A percentile compares a stretch with the other conserved stretches of the same genome.
Evolutionary conservation across 2,888 invertebrate species (phyloP).

Genomic region (Leptinotarsa haldemani): DNA sequence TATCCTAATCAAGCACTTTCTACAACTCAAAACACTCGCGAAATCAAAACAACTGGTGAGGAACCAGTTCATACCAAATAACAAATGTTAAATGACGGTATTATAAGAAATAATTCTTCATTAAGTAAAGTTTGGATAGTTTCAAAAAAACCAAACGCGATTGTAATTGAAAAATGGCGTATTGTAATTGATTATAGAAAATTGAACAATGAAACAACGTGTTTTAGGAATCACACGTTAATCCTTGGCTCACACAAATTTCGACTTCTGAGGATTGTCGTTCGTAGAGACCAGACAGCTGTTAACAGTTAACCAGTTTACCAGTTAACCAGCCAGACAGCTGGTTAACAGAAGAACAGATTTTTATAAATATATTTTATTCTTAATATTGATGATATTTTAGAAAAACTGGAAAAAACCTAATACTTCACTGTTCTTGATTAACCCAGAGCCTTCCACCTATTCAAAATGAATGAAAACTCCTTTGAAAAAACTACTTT

Average conservation of each 20-base stretch:
- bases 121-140: background rate
- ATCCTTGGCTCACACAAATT: too few species aligned
- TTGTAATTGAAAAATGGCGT: slow-evolving; percentile 22
- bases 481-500: background rate
- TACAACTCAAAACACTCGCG: too few species aligned
- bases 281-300: too few species aligned
- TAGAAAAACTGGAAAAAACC: slow-evolving; percentile 2
- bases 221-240: too few species aligned
- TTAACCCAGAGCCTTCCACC: slow-evolving; percentile 28
- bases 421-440: slow-evolving; percentile 20
- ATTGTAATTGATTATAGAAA: slow-evolving; percentile 17
- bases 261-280: too few species aligned
- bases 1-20: too few species aligned
- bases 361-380: too few species aligned
- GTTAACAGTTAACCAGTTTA: too few species aligned
- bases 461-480: slow-evolving; percentile 28
- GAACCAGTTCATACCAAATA: too few species aligned
- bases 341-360: too few species aligned
- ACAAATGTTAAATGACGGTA: background rate
- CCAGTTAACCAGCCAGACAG: too few species aligned
- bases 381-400: slow-evolving; percentile 10
- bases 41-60: too few species aligned
- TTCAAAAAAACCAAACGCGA: slow-evolving; percentile 29
- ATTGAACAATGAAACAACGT: slow-evolving; percentile 4
- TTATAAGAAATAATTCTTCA: background rate